Conservation (phyloP, 1,140 invertebrate genomes). For the Anthonomus grandis region DNA sequence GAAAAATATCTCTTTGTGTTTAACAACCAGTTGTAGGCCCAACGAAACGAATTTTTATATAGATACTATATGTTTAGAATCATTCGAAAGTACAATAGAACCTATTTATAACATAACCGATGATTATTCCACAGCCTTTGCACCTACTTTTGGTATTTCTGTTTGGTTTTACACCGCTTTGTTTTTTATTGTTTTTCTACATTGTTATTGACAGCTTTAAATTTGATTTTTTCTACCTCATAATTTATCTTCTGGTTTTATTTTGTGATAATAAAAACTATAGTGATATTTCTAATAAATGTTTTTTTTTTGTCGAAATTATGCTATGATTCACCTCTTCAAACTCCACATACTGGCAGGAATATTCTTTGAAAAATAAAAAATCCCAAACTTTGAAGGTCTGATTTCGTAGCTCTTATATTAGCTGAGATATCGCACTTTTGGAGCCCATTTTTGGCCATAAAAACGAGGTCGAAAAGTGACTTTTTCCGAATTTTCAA, state of each 20-base stretch:
- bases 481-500: too few relatives aligned
- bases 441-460: too few relatives aligned
- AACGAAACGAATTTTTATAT: conserved; percentile 32
- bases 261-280: conserved; percentile 14
- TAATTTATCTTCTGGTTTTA: conserved; percentile 26
- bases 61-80: conserved; percentile 28
- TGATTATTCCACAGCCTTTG: conserved; percentile 31
- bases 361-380: too few relatives aligned
- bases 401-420: too few relatives aligned
- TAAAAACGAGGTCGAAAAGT: too few relatives aligned
- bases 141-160: conserved; percentile 3
- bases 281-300: not conserved
- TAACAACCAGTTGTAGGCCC: conserved; percentile 28
- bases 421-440: too few relatives aligned
- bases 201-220: conserved; percentile 22
- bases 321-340: too few relatives aligned
- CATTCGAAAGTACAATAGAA: conserved; percentile 1
- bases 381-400: too few relatives aligned
- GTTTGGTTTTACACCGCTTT: conserved; percentile 14
- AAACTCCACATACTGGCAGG: too few relatives aligned
- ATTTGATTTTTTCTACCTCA: conserved; percentile 28
- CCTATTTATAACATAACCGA: conserved; percentile 20
- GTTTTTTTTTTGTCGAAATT: not conserved
- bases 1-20: conserved; percentile 34
- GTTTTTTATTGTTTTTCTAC: conserved; percentile 19